Evolutionary conservation across 1,140 invertebrate genomes (phyloP), one percentile per base, ranked within the genome.

Genomic region (Argopecten irradians): DNA sequence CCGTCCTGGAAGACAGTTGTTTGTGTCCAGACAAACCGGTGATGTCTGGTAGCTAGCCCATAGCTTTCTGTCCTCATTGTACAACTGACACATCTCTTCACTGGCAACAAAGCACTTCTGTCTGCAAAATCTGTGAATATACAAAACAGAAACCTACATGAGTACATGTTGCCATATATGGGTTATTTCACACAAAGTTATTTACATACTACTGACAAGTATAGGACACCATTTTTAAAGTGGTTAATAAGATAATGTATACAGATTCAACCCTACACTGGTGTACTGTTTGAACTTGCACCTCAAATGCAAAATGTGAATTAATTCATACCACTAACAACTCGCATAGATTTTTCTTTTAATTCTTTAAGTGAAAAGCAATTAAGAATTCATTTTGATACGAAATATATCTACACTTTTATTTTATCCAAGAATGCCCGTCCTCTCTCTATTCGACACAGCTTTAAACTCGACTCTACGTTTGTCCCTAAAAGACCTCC

Each of bases 31-130:
- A 55, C 43, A 22, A 22, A 55, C 55, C 55, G 28, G 5, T 71
- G 8, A 5, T 71, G 55, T 71, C 55, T 28, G 55, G 55, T n/a
- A 28, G 55, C 55, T 11, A 22, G n/a, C 28, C 55, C 55, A 71
- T 71, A 71, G 22, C 55, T n/a, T 16, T 55, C 43, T 71, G 55
- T 71, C 55, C 55, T 71, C 55, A n/a, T 71, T 71, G 22, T 28
- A 22, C n/a, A n/a, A 71, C 55, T 71, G 55, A 28, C 22, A 71
- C 55, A 71, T 55, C 14, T 71, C 55, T 71, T n/a, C n/a, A n/a
- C 55, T 11, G n/a, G 55, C 55, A 71, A 71, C 55, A 71, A 71
- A 71, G 55, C 55, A 71, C 55, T 71, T 71, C 55, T 71, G 55
- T 71, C 16, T 71, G 55, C 55, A 71, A 71, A 71, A 71, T 71